Base-by-base conservation (phyloP, 2,113 vertebrate species). In the Menidia beryllina region DNA sequence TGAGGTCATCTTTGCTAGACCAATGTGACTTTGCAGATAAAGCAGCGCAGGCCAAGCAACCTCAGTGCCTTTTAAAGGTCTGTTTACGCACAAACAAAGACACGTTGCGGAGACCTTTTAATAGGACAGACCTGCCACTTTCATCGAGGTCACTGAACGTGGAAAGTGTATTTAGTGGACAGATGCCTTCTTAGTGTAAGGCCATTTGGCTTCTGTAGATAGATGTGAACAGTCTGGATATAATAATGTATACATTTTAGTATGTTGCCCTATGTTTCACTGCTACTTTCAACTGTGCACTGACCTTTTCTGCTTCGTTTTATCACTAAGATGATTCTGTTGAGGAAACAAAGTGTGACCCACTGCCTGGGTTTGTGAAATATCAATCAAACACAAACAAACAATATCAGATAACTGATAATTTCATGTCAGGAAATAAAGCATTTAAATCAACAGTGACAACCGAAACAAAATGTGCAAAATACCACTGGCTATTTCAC, bases 11-110 rank as follows among this genome's bases (percentile, higher is more conserved):
- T 65, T 70, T 76, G 70, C 71, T 51, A 82, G 83, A 88, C 81
- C 86, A 91, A 85, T 72, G 77, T 82, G 76, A 71, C 65, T 88
- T 81, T 81, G 64, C 80, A 89, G 91, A 91, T 86, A 84, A 86
- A 86, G 79, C 64, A 69, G 81, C 69, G 38, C 51, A 65, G 81
- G 76, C 79, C 76, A 64, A 64, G 69, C 65, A 64, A 82, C 77
- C 72, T 68, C 66, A 63, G 86, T 49, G 47, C 79, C 86, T 88
- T 87, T 83, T 82, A 86, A 78, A 81, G 83, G 86, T 90, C 78
- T 87, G 81, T 86, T 86, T 87, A 85, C 84, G 70, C 71, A 69
- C 60, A 83, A 66, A 86, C 83, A 82, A 69, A 81, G 81, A 81
- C 79, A 50, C 69, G 82, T 68, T 78, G 75, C 72, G 68, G 72